A percentile compares a stretch with the other conserved stretches of the same genome.
Conservation (phyloP, 2,797 vertebrate species). For the Eulemur mongoz region DNA sequence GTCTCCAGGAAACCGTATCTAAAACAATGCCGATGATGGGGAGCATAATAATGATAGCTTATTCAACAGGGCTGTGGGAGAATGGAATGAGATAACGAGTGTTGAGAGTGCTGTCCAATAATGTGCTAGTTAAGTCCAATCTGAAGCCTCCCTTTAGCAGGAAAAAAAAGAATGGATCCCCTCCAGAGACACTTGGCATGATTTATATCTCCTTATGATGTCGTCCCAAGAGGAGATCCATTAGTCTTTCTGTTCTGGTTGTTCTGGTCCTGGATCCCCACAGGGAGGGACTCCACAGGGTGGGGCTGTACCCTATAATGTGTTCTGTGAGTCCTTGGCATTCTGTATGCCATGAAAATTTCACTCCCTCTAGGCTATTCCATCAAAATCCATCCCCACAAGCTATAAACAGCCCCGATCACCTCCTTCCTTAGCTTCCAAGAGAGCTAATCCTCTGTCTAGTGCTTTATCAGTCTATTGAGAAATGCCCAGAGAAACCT, state of each 20-base stretch:
- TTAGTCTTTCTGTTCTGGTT: constrained; percentile 70
- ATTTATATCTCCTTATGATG: constrained; percentile 73
- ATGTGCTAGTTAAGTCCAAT: not conserved
- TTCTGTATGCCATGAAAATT: constrained; percentile 69
- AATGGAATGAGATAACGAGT: not conserved
- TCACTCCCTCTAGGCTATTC: constrained; percentile 74
- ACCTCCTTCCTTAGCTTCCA: constrained; percentile 82
- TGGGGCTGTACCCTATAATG: constrained; percentile 51
- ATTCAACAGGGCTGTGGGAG: not conserved
- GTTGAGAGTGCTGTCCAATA: not conserved
- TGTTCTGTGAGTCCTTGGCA: constrained; percentile 65
- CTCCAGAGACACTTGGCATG: constrained; percentile 55
- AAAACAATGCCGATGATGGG: not conserved
- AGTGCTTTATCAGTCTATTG: constrained; percentile 82
- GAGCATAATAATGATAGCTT: not conserved
- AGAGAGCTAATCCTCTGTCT: constrained; percentile 83
- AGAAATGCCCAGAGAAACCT: constrained; percentile 82
- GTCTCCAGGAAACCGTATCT: constrained; percentile 28
- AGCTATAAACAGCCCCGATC: constrained; percentile 82
- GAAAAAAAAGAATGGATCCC: not conserved
- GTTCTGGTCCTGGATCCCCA: constrained; percentile 59
- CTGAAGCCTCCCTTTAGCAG: not conserved
- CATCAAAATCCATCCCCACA: constrained; percentile 80
- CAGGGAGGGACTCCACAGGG: constrained; percentile 39
- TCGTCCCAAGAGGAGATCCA: constrained; percentile 73